Conservation (phyloP, 1,140 invertebrate genomes). For the Drosophila pseudoobscura region DNA sequence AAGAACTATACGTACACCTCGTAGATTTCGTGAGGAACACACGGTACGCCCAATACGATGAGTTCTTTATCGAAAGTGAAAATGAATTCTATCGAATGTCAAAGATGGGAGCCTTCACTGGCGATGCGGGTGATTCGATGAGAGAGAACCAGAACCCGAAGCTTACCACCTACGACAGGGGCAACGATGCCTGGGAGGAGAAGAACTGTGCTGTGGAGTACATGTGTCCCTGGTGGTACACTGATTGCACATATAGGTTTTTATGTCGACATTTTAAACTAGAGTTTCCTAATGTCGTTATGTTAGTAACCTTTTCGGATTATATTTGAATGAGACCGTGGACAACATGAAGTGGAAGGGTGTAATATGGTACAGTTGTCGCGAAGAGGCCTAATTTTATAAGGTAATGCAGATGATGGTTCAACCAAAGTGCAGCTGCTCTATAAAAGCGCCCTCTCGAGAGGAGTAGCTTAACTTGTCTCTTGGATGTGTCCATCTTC, state of each 20-base stretch:
- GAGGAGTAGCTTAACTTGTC: no score
- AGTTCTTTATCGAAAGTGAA: neutral
- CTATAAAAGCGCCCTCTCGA: neutral
- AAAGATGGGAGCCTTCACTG: neutral
- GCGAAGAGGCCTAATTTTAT: neutral
- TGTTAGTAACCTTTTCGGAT: constrained; percentile 6
- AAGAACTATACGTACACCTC: no score
- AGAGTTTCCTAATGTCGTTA: no score
- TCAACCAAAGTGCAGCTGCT: neutral
- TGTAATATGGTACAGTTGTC: neutral
- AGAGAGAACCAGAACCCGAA: neutral
- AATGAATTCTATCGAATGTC: neutral
- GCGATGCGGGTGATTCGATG: constrained; percentile 11
- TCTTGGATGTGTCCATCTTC: no score
- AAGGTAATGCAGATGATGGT: constrained; percentile 8
- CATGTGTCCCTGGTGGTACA: neutral
- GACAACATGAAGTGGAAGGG: neutral
- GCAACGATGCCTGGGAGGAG: neutral
- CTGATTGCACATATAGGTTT: neutral
- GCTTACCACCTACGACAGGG: constrained; percentile 4
- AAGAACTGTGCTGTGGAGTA: neutral
- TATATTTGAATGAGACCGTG: neutral
- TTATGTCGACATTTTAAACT: neutral
- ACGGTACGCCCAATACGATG: no score
- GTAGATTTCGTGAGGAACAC: no score